Evolutionary conservation across 2,797 vertebrate species (phyloP).

Genomic region (Eptatretus atami): DNA sequence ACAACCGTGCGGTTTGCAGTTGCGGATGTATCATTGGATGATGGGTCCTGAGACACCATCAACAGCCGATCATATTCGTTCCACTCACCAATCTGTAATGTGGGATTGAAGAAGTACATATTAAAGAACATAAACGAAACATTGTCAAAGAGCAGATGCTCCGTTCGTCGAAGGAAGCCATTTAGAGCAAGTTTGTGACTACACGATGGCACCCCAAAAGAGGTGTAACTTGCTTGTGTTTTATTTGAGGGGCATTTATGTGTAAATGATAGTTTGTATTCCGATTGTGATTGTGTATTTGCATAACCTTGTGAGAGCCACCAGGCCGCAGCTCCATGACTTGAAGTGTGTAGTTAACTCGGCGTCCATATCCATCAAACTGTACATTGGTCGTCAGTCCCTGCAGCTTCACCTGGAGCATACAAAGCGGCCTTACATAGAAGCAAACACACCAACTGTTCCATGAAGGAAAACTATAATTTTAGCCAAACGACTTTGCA

Average conservation of each 20-base stretch:
- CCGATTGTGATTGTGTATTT: not conserved
- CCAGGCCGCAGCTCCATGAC: constrained; percentile 70
- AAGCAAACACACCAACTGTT: too few relatives aligned
- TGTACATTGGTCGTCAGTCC: constrained; percentile 85
- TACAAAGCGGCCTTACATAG: not conserved
- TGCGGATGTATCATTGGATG: not conserved
- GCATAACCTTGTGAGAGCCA: constrained; percentile 53
- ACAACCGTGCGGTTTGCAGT: not conserved
- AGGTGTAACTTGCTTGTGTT: not conserved
- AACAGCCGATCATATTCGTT: not conserved
- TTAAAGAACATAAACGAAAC: too few relatives aligned
- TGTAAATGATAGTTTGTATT: too few relatives aligned
- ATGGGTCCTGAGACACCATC: not conserved
- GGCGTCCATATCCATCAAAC: constrained; percentile 77
- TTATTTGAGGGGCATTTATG: too few relatives aligned
- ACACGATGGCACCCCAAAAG: not conserved
- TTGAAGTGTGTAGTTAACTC: constrained; percentile 75
- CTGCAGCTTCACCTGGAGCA: constrained; percentile 48
- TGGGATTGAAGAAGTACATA: not conserved
- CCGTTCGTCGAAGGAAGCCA: too few relatives aligned
- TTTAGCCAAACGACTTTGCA: too few relatives aligned
- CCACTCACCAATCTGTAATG: not conserved
- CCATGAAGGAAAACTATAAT: too few relatives aligned
- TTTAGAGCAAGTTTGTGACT: too few relatives aligned
- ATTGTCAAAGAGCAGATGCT: too few relatives aligned